Evolutionary conservation across 2,113 vertebrate species (phyloP), one percentile per base, ranked within the genome.

Genomic region (Myiozetetes cayanensis): DNA sequence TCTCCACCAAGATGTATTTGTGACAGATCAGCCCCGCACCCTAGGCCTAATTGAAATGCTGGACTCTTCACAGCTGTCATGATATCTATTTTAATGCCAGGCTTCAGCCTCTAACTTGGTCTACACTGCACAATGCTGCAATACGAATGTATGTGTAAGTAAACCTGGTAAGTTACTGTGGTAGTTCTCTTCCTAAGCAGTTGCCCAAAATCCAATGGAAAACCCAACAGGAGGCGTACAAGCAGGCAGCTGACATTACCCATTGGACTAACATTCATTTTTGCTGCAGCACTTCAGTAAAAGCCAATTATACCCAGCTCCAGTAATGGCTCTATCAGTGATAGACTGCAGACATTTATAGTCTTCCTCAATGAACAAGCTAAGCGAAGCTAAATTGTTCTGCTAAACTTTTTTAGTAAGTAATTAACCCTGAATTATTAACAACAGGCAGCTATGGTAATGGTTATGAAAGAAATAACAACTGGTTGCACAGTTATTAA

Each of bases 401-500:
- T 80, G 71, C 79, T 88, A 65, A 94, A 93, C 78, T 68, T 96
- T 85, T 85, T 78, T n/a, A 89, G 70, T 79, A 85, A 83, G 82
- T 43, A 79, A 91, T 94, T 95, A 91, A 82, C 90, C 78, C 82
- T 90, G 82, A 94, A 85, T 91, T 87, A 91, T 80, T 75, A 93
- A 65, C 83, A 76, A 88, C 27, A 76, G 87, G 55, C 71, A 86
- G 75, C 58, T 66, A n/a, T 55, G 73, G 43, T 79, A 89, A 72
- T 71, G 74, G 74, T 66, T 94, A 79, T 76, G 85, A 83, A 89
- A 83, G 75, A 85, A 93, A 46, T 49, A 86, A 73, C 76, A 78
- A 76, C 74, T 16, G 8, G 67, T 87, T 93, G 77, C 77, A 55
- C 16, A 59, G 73, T 81, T 93, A 92, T 68, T 92, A 94, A 46